A percentile compares a stretch with the other conserved stretches of the same genome.
These are phyloP conservation scores for Metalampra italica DNA, from an alignment of 2,888 invertebrate species.

Conservation along the genomic window DNA sequence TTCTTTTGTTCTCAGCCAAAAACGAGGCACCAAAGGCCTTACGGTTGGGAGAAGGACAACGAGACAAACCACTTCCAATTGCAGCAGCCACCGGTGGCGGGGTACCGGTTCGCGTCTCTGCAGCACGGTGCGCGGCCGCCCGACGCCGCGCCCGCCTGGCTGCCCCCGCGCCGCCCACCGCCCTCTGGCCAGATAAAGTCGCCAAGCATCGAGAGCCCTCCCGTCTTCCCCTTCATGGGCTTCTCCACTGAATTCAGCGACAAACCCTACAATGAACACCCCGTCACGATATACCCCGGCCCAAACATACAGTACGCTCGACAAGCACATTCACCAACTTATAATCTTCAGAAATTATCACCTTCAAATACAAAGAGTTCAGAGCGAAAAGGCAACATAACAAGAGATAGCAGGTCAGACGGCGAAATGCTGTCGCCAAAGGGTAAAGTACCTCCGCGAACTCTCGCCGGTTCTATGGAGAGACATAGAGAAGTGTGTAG, in stretches of 20 bases:
- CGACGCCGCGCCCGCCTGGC: constrained; percentile 55
- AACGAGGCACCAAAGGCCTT: constrained; percentile 86
- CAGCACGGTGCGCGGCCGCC: constrained; percentile 80
- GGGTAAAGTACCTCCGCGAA: constrained; percentile 82
- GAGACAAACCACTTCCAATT: constrained; percentile 57
- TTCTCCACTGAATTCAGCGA: constrained; percentile 71
- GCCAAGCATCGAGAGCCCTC: constrained; percentile 64
- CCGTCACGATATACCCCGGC: constrained; percentile 83
- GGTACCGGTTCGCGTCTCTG: constrained; percentile 82
- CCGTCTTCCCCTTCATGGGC: constrained; percentile 72
- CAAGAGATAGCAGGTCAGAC: constrained; percentile 61
- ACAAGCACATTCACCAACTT: constrained; percentile 65
- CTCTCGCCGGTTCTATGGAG: constrained; percentile 84
- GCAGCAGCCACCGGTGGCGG: constrained; percentile 79
- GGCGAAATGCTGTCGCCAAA: constrained; percentile 68
- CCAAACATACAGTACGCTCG: constrained; percentile 62
- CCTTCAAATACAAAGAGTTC: constrained; percentile 61
- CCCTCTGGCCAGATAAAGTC: constrained; percentile 51
- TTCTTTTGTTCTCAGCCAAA: constrained; percentile 79
- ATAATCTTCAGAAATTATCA: constrained; percentile 54
- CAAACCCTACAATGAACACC: constrained; percentile 80
- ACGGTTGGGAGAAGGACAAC: constrained; percentile 83
- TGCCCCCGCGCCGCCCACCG: constrained; percentile 55
- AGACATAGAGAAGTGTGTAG: constrained; percentile 89
- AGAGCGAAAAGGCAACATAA: constrained; percentile 51